phyloP scores from a whole-genome alignment of 1,140 invertebrate species.

The Ceratosolen fusciceps region DNA sequence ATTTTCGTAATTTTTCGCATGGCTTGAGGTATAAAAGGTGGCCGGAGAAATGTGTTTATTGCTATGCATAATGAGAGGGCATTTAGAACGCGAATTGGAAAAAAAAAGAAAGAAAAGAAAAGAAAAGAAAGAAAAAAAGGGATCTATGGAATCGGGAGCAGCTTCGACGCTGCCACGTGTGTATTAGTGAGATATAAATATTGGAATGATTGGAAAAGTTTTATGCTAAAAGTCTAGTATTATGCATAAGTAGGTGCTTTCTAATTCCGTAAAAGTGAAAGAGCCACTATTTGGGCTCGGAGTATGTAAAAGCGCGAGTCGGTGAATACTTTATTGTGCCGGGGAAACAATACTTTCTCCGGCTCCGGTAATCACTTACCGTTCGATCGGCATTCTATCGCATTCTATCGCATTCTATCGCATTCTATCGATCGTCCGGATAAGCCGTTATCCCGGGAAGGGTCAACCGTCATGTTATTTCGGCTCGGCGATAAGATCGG shows the following conservation, averaged over 20 bases:
- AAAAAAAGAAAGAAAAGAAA: background rate
- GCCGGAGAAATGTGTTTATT: background rate
- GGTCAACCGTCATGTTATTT: background rate
- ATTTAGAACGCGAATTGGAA: background rate
- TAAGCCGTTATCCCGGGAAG: background rate
- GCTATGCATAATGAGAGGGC: background rate
- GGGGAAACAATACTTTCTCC: slow-evolving; percentile 6
- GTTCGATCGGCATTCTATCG: background rate
- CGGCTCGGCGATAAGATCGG: background rate
- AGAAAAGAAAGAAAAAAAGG: too few relatives aligned
- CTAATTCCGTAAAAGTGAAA: background rate
- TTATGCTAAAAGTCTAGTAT: background rate
- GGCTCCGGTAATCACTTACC: too few relatives aligned
- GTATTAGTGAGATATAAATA: background rate
- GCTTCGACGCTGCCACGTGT: background rate
- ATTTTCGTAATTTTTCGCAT: too few relatives aligned
- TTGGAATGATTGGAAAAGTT: background rate
- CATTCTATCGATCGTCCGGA: background rate
- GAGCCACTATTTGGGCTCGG: background rate
- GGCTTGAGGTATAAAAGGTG: too few relatives aligned
- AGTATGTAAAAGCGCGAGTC: background rate
- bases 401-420: background rate
- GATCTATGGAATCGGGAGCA: background rate
- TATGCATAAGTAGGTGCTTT: background rate
- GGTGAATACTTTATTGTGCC: background rate